These are phyloP conservation scores for Lamprotornis superbus DNA, from an alignment of 2,113 vertebrate species.

Conservation along the genomic window DNA sequence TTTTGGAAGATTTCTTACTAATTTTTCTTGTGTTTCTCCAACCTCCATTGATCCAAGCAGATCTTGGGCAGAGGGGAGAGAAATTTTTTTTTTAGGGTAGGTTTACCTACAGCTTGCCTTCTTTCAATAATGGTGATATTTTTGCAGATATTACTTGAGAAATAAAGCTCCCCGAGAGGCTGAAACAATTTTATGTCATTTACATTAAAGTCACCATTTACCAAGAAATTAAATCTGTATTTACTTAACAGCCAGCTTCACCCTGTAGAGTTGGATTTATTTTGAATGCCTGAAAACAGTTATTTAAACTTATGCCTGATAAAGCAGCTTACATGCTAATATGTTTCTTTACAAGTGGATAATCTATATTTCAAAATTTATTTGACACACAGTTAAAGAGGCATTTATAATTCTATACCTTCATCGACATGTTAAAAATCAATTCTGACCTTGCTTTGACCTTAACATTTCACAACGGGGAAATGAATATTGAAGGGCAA, in stretches of 20 bases:
- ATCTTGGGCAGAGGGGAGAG: background rate
- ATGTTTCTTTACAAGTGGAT: rapidly evolving
- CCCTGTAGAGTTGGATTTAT: background rate
- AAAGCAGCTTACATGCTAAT: background rate
- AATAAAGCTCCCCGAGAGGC: background rate
- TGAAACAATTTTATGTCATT: background rate
- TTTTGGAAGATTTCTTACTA: background rate
- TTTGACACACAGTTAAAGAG: background rate
- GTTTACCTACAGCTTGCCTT: background rate
- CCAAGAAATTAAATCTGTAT: background rate
- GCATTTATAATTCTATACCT: background rate
- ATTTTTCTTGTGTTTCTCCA: background rate
- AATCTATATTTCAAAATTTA: background rate
- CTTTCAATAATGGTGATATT: background rate
- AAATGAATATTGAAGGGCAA: background rate
- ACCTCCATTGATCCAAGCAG: background rate
- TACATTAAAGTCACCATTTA: background rate
- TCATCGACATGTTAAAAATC: background rate
- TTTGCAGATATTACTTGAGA: background rate
- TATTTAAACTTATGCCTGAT: background rate
- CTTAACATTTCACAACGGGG: background rate
- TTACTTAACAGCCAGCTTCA: background rate
- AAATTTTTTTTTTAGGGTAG: background rate
- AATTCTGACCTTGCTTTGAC: background rate
- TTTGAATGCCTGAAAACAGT: background rate